Evolutionary conservation across 92 coral and sea anemone species (phyloP), one percentile per base, ranked within the genome.

Genomic region (Epizoanthus ramosus): DNA sequence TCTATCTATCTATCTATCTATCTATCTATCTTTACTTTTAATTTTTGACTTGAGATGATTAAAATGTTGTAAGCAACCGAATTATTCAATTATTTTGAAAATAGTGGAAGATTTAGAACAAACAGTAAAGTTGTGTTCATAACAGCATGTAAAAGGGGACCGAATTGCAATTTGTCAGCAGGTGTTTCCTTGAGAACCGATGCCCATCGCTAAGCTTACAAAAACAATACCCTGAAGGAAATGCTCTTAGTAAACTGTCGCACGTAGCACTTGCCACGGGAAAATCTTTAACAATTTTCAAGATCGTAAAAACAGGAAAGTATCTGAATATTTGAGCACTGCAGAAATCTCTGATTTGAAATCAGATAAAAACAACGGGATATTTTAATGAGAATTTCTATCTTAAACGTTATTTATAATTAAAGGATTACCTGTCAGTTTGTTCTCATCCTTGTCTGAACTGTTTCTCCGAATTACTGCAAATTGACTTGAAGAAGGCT

Each of bases 401-500:
- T 74, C 39, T 13, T 43, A 59, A 61, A 77, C 19, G 16, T 17
- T 70, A 63, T 77, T 22, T 60, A 21, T 63, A 57, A 77, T 76
- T 77, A 12, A 61, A 76, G 21, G 39, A 70, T 22, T 63, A 77
- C 82, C 82, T 63, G 82, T 19, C 35, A 10, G 41, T 53, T 61
- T 57, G 28, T 77, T 22, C n/a, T 63, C 24, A 8, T 76, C 12
- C 23, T 61, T 24, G 21, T 77, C 39, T 77, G 71, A 43, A 23
- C 43, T 61, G 17, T 61, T 25, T 75, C 89, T 74, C 33, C 66
- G 88, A 45, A 89, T 18, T 75, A 85, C 74, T 68, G 85, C 89
- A 89, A 89, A 89, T 47, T 85, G 72, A 54, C 57, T 81, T n/a
- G 87, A 67, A 41, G 92, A 77, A 23, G 83, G 71, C 47, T 89